Conservation (phyloP, 2,113 vertebrate species). For the Scortum barcoo region DNA sequence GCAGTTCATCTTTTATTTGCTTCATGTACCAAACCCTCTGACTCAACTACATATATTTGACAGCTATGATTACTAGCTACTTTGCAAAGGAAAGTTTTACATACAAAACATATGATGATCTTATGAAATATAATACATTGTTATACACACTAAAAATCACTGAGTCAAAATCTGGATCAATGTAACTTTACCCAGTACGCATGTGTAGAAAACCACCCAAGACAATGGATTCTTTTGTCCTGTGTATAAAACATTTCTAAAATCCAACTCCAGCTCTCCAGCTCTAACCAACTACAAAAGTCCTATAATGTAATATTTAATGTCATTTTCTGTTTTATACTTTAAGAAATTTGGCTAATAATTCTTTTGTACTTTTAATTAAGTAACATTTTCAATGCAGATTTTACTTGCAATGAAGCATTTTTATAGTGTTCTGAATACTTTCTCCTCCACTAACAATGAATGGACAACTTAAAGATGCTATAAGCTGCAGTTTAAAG, state of each 20-base stretch:
- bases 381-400: background rate
- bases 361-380: background rate
- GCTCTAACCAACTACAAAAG: background rate
- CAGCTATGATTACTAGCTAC: background rate
- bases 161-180: background rate
- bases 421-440: background rate
- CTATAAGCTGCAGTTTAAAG: slow-evolving; percentile 7
- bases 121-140: background rate
- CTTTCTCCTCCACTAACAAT: background rate
- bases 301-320: background rate
- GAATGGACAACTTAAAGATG: background rate
- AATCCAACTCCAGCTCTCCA: background rate
- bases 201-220: background rate
- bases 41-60: background rate
- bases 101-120: background rate
- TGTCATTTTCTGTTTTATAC: too few relatives aligned
- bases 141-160: background rate
- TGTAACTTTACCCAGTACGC: background rate
- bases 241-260: background rate
- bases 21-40: background rate
- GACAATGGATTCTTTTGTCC: background rate
- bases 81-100: background rate
- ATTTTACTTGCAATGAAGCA: background rate
- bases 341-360: background rate
- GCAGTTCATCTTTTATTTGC: slow-evolving; percentile 12